Base-by-base conservation (phyloP, 37 sponge, comb jelly and placozoan genomes). In the Ianthella basta region DNA sequence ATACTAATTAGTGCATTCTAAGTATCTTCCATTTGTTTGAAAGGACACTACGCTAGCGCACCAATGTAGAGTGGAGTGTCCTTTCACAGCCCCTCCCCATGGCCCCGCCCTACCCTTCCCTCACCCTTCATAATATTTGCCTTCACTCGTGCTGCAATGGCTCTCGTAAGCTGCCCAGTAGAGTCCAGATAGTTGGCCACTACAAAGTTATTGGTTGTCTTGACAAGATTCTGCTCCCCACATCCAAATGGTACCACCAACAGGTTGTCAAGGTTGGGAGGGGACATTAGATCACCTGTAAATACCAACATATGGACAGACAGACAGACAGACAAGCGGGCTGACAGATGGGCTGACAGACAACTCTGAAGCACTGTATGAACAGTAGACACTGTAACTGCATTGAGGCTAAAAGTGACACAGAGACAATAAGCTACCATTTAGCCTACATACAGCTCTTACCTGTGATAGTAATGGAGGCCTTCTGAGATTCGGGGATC, bases 191-290 rank as follows among this genome's bases (percentile, higher is more conserved):
- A 89, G 18, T 72, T 66, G 36, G 82, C 89, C 25, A 85, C 86
- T 25, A 89, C 72, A 68, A 27, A 59, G 55, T 89, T 89, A 35
- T 60, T 44, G 37, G 86, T 74, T 19, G 64, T 74, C 77, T 59
- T 85, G n/a, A 80, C 85, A 14, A 89, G 80, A 63, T 85, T 89
- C 82, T 89, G 89, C 82, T 89, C 89, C 35, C 89, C 89, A 89
- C 89, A 89, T 27, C 89, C 89, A 27, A 64, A 65, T 12, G 89
- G 89, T 0, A 89, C 80, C 27, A 85, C 84, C 57, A 89, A 50
- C 13, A 89, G 85, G 32, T 78, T 77, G 50, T 83, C 65, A 79
- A 89, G 72, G 80, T 89, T 82, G 8, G 74, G 85, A 60, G 82
- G 75, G 72, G 85, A 89, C 70, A 82, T 82, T 41, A 87, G 24